Evolutionary conservation across 2,888 invertebrate genomes (phyloP), one percentile per base, ranked within the genome.

Genomic region (Drosophila flavopinicola): DNA sequence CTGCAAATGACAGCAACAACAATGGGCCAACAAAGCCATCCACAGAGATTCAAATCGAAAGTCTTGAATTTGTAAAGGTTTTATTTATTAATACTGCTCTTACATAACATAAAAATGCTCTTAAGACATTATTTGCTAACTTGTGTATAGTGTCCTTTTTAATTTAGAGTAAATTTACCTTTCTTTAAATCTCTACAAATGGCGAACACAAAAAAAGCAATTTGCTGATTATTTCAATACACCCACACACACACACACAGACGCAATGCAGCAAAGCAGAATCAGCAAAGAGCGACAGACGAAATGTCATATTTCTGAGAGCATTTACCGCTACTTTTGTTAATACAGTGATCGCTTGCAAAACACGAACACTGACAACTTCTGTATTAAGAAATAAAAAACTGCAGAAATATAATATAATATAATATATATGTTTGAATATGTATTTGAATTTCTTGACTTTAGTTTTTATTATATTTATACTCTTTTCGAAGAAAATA

Each of bases 151-250:
- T n/a, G n/a, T n/a, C n/a, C n/a, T n/a, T n/a, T n/a, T n/a, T n/a
- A n/a, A n/a, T n/a, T n/a, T n/a, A n/a, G n/a, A n/a, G n/a, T n/a
- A n/a, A n/a, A n/a, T n/a, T n/a, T n/a, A n/a, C n/a, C n/a, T n/a
- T n/a, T n/a, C n/a, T n/a, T n/a, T n/a, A n/a, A n/a, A n/a, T n/a
- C n/a, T n/a, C n/a, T n/a, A 67, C 61, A 77, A 79, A 60, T 52
- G 58, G 54, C 38, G 56, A 23, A 23, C 20, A 20, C 20, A 66
- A 52, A 60, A 61, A 72, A 74, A 70, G 72, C 68, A 79, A 76
- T 83, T 66, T 76, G 33, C 63, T 64, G 69, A 20, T 20, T 2
- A 20, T n/a, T n/a, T 15, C 3, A n/a, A 68, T 71, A 53, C 49
- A 45, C 53, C 61, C 64, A 77, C 30, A 42, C 56, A 25, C 61